Percentiles rank a stretch among this genome's conserved stretches.
phyloP scores from a whole-genome alignment of 2,797 vertebrate species.

The Agapornis canus region DNA sequence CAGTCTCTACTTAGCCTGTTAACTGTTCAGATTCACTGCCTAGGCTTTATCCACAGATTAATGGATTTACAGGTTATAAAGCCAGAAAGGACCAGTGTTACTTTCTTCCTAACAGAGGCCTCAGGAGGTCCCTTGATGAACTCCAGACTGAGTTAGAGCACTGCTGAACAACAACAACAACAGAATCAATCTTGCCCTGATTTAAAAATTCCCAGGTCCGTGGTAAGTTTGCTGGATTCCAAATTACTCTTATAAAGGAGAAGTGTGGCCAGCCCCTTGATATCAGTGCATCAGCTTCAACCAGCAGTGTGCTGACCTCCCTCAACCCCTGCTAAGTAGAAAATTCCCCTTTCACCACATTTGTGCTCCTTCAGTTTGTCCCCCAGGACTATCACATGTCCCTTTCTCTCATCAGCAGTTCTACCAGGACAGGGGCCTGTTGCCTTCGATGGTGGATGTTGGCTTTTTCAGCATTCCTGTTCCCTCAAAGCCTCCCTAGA shows the following conservation, averaged over 20 bases:
- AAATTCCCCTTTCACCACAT: neutral
- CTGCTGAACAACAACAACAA: neutral
- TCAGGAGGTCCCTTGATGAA: neutral
- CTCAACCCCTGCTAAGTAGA: neutral
- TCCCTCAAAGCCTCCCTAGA: neutral
- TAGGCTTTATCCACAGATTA: neutral
- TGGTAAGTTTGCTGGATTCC: fast-evolving
- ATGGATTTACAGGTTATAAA: neutral
- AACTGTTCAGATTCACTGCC: neutral
- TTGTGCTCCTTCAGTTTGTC: neutral
- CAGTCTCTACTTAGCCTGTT: neutral
- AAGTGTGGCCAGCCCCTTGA: fast-evolving
- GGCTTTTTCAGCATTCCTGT: fast-evolving
- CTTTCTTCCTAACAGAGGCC: neutral
- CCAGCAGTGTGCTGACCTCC: fast-evolving
- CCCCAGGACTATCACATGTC: fast-evolving
- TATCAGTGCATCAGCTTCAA: fast-evolving
- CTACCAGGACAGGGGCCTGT: neutral
- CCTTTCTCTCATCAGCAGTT: neutral
- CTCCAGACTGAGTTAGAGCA: neutral
- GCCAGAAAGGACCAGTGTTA: neutral
- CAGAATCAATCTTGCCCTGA: neutral
- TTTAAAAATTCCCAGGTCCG: neutral
- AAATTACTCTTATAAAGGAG: neutral
- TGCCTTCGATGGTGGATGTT: fast-evolving